These are phyloP conservation scores for Valencia hispanica DNA, from an alignment of 2,797 vertebrate genomes.

Conservation along the genomic window DNA sequence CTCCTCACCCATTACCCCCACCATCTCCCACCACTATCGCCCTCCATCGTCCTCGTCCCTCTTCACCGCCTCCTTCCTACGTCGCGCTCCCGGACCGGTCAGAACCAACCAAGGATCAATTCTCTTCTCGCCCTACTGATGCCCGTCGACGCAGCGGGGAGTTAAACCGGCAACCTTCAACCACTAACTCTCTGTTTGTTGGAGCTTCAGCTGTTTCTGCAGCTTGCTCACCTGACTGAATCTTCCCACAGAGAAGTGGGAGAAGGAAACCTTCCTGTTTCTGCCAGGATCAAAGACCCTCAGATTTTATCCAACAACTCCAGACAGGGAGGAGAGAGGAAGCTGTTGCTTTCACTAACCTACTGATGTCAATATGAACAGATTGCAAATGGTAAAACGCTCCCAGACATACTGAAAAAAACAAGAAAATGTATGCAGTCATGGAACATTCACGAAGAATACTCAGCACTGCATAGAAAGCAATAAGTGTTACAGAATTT, in stretches of 20 bases:
- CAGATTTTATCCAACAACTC: neutral
- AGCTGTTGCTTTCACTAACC: conserved; percentile 3
- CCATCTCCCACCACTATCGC: conserved; percentile 84
- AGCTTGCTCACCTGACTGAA: conserved; percentile 19
- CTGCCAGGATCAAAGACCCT: conserved; percentile 9
- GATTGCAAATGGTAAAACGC: conserved; percentile 5
- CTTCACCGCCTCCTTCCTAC: conserved; percentile 90
- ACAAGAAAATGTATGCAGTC: neutral
- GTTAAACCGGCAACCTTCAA: conserved; percentile 10
- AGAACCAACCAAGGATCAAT: conserved; percentile 88
- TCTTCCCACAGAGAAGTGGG: conserved; percentile 10
- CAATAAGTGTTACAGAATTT: conserved; percentile 22
- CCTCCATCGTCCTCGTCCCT: conserved; percentile 82
- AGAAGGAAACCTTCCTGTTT: conserved; percentile 7
- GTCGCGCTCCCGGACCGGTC: conserved; percentile 90
- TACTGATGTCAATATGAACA: conserved; percentile 2
- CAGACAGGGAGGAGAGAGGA: neutral
- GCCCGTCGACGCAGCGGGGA: neutral
- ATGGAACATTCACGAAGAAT: conserved; percentile 16
- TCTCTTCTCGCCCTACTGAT: conserved; percentile 91
- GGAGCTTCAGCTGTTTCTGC: conserved; percentile 18
- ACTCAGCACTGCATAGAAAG: conserved; percentile 9
- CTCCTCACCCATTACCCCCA: conserved; percentile 84
- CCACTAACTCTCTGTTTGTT: conserved; percentile 14
- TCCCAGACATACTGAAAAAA: neutral